Evolutionary conservation across 2,797 vertebrate genomes (phyloP), one percentile per base, ranked within the genome.

Genomic region (Craterocephalus amniculus): DNA sequence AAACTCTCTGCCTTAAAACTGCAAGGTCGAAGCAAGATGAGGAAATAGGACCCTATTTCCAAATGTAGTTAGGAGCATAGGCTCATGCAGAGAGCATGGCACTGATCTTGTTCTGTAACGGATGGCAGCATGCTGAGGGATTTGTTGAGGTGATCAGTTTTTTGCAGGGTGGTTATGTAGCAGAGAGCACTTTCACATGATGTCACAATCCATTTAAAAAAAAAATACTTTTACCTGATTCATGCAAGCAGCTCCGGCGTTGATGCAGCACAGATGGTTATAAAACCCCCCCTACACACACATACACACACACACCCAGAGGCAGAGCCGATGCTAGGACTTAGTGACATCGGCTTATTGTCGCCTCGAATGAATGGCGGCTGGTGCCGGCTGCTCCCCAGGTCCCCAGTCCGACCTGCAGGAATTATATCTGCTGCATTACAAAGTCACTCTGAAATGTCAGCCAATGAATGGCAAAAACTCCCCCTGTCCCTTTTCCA

Each of bases 361-460:
- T 91, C 90, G 90, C 88, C 89, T 88, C 89, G 70, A 89, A 81
- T 91, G 84, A 91, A 82, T 81, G 87, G 84, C 85, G 76, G 85
- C 86, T 87, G 82, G 83, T 87, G 87, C 81, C 63, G 22, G 51
- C 77, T 81, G 79, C 75, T 76, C 72, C 80, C 67, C 58, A 45
- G 61, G 45, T 74, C 63, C 70, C 27, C 51, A 31, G 54, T 66
- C 75, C 63, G 79, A 91, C 87, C 89, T 80, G 79, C 67, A 67
- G 84, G 87, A 74, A 74, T 82, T 83, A 89, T 90, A 91, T 86
- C 76, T 76, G 74, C 87, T 67, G 80, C 87, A 87, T 87, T 78
- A 89, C 84, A 86, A 89, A 81, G 82, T 71, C 67, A 78, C 75
- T 72, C 49, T 78, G 69, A 83, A 87, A 85, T 80, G 77, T 81